phyloP scores from a whole-genome alignment of 2,797 vertebrate genomes.

The Hydrophis major region DNA sequence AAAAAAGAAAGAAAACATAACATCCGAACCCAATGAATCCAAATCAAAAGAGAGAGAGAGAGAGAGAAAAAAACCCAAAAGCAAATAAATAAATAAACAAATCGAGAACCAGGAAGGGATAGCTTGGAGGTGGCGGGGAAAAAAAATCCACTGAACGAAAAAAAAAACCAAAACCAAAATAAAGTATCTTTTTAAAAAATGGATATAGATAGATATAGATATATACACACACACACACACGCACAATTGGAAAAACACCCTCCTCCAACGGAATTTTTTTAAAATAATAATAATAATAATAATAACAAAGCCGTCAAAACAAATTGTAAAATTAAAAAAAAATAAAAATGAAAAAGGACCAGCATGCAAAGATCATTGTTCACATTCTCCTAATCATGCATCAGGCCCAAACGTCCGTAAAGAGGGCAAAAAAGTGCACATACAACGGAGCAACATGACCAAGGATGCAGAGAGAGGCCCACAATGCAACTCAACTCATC shows the following conservation, averaged over 20 bases:
- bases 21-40: constrained; percentile 34
- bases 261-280: background rate
- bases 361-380: constrained; percentile 89
- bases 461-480: constrained; percentile 98
- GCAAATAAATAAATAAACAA: background rate
- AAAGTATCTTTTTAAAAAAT: constrained; percentile 49
- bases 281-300: constrained; percentile 51
- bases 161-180: background rate
- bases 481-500: constrained; percentile 92
- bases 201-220: constrained; percentile 34
- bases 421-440: constrained; percentile 90
- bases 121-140: background rate
- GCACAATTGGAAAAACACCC: background rate
- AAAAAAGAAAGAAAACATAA: constrained; percentile 5
- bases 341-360: constrained; percentile 60
- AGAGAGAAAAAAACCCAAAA: constrained; percentile 1
- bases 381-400: constrained; percentile 97
- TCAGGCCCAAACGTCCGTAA: constrained; percentile 84
- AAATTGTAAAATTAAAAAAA: background rate
- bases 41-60: constrained; percentile 47
- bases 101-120: constrained; percentile 28
- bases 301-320: background rate
- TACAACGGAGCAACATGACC: constrained; percentile 93
- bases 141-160: background rate
- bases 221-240: background rate